Evolutionary conservation across 2,888 invertebrate genomes (phyloP), one percentile per base, ranked within the genome.

Genomic region (Drosophila anomelani): DNA sequence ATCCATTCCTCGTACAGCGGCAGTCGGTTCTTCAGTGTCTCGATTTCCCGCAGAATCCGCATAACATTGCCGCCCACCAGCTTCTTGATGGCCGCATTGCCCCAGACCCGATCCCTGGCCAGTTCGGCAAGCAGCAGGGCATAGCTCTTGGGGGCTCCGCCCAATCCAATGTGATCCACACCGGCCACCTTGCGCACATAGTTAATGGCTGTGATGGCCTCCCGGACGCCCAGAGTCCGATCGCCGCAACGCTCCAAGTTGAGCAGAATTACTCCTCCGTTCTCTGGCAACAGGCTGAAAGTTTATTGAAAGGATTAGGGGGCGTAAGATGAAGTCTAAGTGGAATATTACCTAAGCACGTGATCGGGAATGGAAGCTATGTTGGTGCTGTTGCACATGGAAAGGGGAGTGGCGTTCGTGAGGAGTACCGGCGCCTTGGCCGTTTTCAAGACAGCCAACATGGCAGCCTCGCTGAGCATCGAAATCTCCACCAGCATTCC

Each of bases 331-430:
- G 13, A 15, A 5, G 36, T 12, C 10, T 3, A 2, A 2, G 9
- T 17, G 13, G 29, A 10, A 1, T 47, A 75, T 54, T 70, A 92
- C 92, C 92, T 91, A 78, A 97, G 94, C 69, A 96, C 94, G 90
- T 97, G 96, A 92, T 98, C 98, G 55, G 97, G 97, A 82, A 98
- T 97, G 13, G 92, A 88, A 23, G 92, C 92, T 92, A 98, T 97
- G 86, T 97, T 94, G 79, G 95, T 95, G 78, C 96, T 90, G 68
- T 95, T 94, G 89, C 95, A 95, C 32, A 95, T 90, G 0, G 94
- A 93, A 66, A 94, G 93, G 15, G 95, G 95, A 2, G 94, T 94
- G 10, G 95, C 94, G 88, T 95, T 95, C 53, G 95, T 94, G 80
- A 95, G 94, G 66, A 95, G 94, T 58, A 95, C 95, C 2, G 95